Percentiles rank a stretch among this genome's conserved stretches.
phyloP scores from a whole-genome alignment of 2,797 vertebrate species.

The Xiphophorus birchmanni region DNA sequence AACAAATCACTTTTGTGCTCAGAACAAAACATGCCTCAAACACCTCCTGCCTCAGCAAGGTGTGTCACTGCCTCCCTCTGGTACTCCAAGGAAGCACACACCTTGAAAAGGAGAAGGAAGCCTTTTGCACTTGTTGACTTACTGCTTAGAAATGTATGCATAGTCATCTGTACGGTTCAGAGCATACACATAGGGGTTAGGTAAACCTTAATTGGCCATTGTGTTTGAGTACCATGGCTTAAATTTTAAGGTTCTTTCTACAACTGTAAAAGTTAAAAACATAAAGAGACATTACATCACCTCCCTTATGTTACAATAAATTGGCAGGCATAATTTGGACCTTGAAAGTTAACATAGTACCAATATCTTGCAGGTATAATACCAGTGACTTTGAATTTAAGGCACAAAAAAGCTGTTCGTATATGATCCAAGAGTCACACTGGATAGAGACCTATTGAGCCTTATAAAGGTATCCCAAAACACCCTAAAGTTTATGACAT shows the following conservation, averaged over 20 bases:
- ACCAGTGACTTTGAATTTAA: conserved; percentile 17
- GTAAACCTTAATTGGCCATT: background rate
- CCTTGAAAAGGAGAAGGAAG: conserved; percentile 10
- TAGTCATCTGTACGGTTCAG: background rate
- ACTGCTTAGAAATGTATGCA: background rate
- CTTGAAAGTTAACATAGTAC: background rate
- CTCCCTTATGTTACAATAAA: conserved; percentile 18
- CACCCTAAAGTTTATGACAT: background rate
- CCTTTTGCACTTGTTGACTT: background rate
- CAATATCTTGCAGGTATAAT: conserved; percentile 1
- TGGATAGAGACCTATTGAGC: background rate
- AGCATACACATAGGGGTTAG: background rate
- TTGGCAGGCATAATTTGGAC: background rate
- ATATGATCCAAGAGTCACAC: conserved; percentile 24
- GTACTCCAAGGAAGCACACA: conserved; percentile 68
- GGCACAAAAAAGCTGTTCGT: conserved; percentile 8
- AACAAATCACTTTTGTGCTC: conserved; percentile 48
- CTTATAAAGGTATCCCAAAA: background rate
- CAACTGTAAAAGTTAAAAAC: background rate
- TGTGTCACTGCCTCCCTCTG: conserved; percentile 81
- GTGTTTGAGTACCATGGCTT: background rate
- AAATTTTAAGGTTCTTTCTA: conserved; percentile 6
- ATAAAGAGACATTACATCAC: conserved; percentile 16
- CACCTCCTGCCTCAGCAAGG: conserved; percentile 53
- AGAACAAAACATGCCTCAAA: conserved; percentile 16